Evolutionary conservation across 2,888 invertebrate species (phyloP), one percentile per base, ranked within the genome.

Genomic region (Melinaea marsaeus): DNA sequence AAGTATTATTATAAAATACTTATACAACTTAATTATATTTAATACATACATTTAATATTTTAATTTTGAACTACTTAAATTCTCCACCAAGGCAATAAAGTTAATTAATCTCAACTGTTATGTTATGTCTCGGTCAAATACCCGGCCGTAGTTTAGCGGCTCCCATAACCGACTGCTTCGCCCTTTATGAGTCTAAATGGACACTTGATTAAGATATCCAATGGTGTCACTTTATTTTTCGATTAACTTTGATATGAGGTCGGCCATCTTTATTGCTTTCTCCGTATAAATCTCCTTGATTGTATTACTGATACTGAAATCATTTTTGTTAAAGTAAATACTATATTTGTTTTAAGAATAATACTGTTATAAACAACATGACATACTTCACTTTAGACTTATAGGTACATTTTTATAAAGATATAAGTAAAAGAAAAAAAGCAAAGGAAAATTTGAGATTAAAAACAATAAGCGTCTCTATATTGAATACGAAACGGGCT

Each of bases 91-190:
- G 48, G 51, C 32, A 9, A 51, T 51, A 22, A 32, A 88, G 80
- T 87, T 86, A 86, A 90, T 90, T 90, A 88, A 85, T 86, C 81
- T 80, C 78, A 87, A 89, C 81, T 86, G 89, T 88, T 90, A 90
- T 86, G 89, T 88, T 90, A 90, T 89, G 86, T 80, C 81, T 69
- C 75, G 81, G 76, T 74, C 77, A 79, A 75, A 73, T 75, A 74
- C 77, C 74, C 76, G 78, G 74, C 77, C 76, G 77, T 81, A 82
- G 83, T 85, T 86, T 82, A 80, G 80, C 3, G 32, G 51, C 11
- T 51, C 51, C 22, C 51, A 51, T 57, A 65, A 59, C 57, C 61
- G 84, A 85, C 85, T 80, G 82, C 80, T 81, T 79, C 75, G 76
- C 71, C 78, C 76, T 75, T 79, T 80, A 80, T 85, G 84, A 85